Evolutionary conservation across 2,113 vertebrate genomes (phyloP).

Genomic region (Neotoma lepida): DNA sequence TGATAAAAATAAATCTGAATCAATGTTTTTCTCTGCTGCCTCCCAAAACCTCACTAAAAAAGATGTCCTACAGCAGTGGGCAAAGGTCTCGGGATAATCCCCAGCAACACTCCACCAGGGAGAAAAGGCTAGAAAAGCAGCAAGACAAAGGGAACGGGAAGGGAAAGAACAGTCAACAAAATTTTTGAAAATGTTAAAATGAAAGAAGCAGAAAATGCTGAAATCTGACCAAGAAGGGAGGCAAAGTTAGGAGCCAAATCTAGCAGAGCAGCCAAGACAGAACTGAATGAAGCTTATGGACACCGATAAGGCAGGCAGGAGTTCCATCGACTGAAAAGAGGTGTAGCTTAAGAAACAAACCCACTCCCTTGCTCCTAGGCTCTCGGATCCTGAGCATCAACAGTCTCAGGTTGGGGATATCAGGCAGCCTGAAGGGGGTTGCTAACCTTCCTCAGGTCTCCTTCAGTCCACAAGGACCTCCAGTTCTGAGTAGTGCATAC

Average conservation of each 20-base stretch:
- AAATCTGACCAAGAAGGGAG: background rate
- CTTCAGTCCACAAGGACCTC: background rate
- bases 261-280: background rate
- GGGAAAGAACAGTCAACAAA: background rate
- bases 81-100: background rate
- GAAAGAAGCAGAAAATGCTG: background rate
- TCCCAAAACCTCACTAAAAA: background rate
- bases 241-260: background rate
- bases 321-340: background rate
- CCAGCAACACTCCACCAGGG: background rate
- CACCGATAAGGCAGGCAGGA: background rate
- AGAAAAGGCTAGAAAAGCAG: background rate
- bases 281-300: background rate
- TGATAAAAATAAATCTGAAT: slow-evolving; percentile 12
- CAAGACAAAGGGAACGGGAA: background rate
- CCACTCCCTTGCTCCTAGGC: background rate
- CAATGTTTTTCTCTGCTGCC: background rate
- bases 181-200: background rate
- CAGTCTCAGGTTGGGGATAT: background rate
- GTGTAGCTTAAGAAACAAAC: background rate
- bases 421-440: background rate
- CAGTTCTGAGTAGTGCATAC: background rate
- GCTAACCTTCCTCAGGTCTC: background rate
- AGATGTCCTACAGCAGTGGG: background rate
- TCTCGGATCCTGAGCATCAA: background rate